These are phyloP conservation scores for Aphyosemion australe DNA, from an alignment of 2,113 vertebrate species.

Conservation along the genomic window DNA sequence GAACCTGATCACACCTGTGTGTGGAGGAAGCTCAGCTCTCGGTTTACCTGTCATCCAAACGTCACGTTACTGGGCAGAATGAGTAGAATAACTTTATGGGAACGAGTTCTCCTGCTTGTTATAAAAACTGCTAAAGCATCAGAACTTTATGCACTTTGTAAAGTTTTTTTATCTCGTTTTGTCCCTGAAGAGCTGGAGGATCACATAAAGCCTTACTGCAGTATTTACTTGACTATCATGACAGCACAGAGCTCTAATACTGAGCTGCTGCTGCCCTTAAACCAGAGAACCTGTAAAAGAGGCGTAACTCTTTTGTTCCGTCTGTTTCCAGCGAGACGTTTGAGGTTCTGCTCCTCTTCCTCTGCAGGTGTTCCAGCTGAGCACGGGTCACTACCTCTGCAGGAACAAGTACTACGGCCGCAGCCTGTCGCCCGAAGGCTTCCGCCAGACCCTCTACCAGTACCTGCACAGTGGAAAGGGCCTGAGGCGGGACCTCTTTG, in stretches of 20 bases:
- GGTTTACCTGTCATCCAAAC: not conserved
- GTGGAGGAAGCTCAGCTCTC: not conserved
- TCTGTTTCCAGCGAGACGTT: not conserved
- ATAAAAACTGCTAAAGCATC: not conserved
- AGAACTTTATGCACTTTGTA: not conserved
- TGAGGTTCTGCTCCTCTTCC: not conserved
- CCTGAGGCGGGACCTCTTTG: conserved; percentile 93
- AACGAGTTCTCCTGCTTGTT: not conserved
- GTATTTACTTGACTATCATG: conserved; percentile 2
- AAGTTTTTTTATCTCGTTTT: not conserved
- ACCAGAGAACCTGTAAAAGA: no score
- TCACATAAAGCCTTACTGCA: not conserved
- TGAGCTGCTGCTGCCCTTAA: no score
- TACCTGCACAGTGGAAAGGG: conserved; percentile 91
- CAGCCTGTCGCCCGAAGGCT: conserved; percentile 91
- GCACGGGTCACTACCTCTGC: conserved; percentile 96
- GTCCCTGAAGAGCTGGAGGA: not conserved
- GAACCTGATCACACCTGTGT: not conserved
- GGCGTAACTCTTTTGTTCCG: no score
- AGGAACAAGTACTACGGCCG: conserved; percentile 99
- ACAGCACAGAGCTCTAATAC: no score
- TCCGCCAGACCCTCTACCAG: conserved; percentile 90
- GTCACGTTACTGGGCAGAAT: not conserved
- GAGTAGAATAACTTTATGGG: not conserved
- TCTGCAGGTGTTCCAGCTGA: conserved; percentile 92